phyloP scores from a whole-genome alignment of 2,113 vertebrate genomes.

The Riparia riparia region DNA sequence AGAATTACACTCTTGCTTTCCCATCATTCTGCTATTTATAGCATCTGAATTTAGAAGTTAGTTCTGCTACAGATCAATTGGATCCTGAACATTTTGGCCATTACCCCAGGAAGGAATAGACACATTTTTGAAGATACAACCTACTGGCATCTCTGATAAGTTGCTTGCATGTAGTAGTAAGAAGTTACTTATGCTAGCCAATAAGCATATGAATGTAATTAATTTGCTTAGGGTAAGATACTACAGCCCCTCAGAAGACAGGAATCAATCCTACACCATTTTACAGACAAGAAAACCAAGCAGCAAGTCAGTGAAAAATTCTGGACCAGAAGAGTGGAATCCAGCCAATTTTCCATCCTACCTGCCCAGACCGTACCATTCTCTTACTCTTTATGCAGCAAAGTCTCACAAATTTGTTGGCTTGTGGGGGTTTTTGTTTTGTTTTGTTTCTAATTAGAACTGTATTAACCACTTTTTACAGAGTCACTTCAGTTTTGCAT shows the following conservation, averaged over 20 bases:
- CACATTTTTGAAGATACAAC: not conserved
- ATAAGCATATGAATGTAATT: not conserved
- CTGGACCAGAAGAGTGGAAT: not conserved
- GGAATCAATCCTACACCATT: not conserved
- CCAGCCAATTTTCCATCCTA: not conserved
- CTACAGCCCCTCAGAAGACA: not conserved
- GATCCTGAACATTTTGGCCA: not conserved
- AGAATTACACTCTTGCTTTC: not conserved
- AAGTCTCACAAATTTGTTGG: not conserved
- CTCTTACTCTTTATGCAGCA: not conserved
- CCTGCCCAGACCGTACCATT: not conserved
- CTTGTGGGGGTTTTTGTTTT: not conserved
- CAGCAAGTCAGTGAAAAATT: not conserved
- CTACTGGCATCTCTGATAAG: not conserved
- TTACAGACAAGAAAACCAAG: not conserved
- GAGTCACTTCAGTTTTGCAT: not conserved
- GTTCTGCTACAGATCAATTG: not conserved
- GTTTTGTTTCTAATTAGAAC: not conserved
- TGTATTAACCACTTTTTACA: not conserved
- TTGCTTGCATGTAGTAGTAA: not conserved
- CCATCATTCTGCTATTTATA: not conserved
- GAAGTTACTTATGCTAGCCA: not conserved
- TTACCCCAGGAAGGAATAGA: not conserved
- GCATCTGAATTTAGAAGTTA: not conserved
- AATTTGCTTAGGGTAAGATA: not conserved